Evolutionary conservation across 1,140 invertebrate genomes (phyloP), one percentile per base, ranked within the genome.

Genomic region (Solenopsis fugax): DNA sequence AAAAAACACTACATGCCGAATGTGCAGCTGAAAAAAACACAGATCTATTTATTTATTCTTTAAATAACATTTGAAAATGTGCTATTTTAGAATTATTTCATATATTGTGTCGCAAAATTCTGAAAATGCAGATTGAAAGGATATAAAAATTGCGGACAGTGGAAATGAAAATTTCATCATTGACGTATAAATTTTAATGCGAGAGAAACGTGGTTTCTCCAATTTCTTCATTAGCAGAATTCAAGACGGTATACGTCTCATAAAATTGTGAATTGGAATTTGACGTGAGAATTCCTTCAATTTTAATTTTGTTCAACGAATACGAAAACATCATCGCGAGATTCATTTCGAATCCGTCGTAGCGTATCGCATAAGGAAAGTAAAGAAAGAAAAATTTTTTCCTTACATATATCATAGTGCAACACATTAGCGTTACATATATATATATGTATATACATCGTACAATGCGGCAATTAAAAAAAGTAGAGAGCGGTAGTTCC

Each of bases 391-490:
- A 34, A 34, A 18, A 13, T 37, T 21, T 62, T 3, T 54, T 54
- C 24, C 12, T 34, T n/a, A 60, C n/a, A 50, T 9, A 41, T 16
- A 34, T 45, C 48, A 9, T 65, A 52, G 73, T 65, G 73, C 73
- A 78, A 45, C 64, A 37, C 41, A 34, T 81, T 56, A 78, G 37
- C 24, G 18, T 60, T 34, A 76, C 29, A 76, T 82, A 77, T 34
- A 76, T 82, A 77, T 34, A 72, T 78, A 56, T 52, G 45, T 72
- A 4, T 62, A 71, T 80, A 62, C 13, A 60, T 72, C 60, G 58
- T 60, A 77, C 60, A 76, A 34, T 73, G 34, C 24, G 41, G 60
- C 73, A 84, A n/a, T 76, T 76, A 87, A 71, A 62, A 88, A 87
- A 45, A 45, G 65, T 29, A 45, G 0, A 48, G 50, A 50, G 72